Conservation (phyloP, 2,888 invertebrate species). For the Trissolcus japonicus region DNA sequence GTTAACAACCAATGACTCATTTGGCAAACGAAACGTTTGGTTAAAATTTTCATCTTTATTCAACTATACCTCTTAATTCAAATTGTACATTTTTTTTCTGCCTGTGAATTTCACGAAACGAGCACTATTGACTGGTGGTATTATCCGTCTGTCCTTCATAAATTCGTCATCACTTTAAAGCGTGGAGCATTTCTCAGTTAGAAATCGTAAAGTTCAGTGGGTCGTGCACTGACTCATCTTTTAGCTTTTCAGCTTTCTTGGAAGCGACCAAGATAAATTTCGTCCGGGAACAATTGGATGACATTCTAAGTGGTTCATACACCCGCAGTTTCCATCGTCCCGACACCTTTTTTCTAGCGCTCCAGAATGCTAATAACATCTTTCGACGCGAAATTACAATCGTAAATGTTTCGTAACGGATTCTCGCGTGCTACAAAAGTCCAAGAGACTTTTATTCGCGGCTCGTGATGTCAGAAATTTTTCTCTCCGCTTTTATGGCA, state of each 20-base stretch:
- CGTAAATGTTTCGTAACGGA: conserved; percentile 22
- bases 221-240: conserved; percentile 32
- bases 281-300: conserved; percentile 32
- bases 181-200: conserved; percentile 31
- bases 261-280: conserved; percentile 41
- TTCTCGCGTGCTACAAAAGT: background rate
- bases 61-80: background rate
- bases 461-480: background rate
- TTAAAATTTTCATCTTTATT: background rate
- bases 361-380: conserved; percentile 40
- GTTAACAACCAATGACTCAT: too few relatives aligned
- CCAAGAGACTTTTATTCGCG: background rate
- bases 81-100: background rate
- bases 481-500: background rate
- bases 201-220: conserved; percentile 53
- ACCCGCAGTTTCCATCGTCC: conserved; percentile 14
- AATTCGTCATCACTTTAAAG: conserved; percentile 46
- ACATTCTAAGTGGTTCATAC: conserved; percentile 52
- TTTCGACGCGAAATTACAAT: conserved; percentile 36
- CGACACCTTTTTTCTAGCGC: conserved; percentile 30
- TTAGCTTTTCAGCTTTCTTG: conserved; percentile 15
- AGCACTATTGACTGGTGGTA: background rate
- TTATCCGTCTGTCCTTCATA: conserved; percentile 29
- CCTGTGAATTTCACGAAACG: background rate
- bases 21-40: background rate